phyloP scores from a whole-genome alignment of 2,797 vertebrate genomes.

The Pipistrellus kuhlii region DNA sequence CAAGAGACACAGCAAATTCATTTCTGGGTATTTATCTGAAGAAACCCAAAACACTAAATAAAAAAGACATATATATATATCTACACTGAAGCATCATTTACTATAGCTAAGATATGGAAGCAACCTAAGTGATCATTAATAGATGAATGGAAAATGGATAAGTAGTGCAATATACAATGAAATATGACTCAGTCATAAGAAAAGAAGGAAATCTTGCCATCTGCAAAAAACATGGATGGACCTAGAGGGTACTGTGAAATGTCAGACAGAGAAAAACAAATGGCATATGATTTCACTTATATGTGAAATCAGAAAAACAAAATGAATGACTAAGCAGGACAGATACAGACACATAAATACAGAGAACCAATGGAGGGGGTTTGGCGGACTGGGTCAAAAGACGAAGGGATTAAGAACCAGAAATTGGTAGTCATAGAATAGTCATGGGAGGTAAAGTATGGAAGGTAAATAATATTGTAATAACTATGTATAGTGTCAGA shows the following conservation, averaged over 20 bases:
- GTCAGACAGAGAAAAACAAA: background rate
- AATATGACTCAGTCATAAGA: background rate
- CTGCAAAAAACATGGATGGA: background rate
- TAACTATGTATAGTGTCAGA: background rate
- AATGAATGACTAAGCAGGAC: background rate
- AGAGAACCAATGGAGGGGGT: background rate
- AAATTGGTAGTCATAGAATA: background rate
- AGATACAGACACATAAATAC: background rate
- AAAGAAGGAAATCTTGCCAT: background rate
- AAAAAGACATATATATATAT: background rate
- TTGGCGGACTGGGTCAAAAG: background rate
- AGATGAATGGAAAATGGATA: background rate
- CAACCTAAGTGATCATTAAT: background rate
- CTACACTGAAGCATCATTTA: background rate
- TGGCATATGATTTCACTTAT: background rate
- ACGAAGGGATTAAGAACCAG: background rate
- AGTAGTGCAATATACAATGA: background rate
- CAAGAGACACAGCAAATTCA: background rate
- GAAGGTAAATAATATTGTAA: background rate
- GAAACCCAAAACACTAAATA: background rate
- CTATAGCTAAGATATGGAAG: background rate
- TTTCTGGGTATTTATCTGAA: background rate
- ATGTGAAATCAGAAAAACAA: background rate
- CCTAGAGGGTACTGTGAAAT: background rate
- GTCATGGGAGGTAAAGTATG: background rate